Evolutionary conservation across 1,140 invertebrate species (phyloP).

Genomic region (Tetramorium simillimum): DNA sequence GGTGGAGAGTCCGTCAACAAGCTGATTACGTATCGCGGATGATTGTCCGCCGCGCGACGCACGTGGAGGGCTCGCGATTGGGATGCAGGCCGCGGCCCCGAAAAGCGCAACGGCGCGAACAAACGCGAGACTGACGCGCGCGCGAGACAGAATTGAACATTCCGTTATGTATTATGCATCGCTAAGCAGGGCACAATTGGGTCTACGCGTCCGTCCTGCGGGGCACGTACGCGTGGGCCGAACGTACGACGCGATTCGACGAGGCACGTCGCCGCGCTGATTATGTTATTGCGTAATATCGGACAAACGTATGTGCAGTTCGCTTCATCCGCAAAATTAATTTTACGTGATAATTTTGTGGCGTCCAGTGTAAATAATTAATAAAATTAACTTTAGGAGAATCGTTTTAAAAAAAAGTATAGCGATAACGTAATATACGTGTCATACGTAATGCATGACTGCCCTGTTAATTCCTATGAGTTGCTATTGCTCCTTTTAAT

Average conservation of each 20-base stretch:
- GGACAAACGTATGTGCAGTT: conserved; percentile 32
- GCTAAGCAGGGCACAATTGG: conserved; percentile 72
- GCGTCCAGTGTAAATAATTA: neutral
- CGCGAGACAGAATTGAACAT: conserved; percentile 67
- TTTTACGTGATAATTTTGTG: neutral
- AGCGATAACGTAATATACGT: neutral
- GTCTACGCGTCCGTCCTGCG: conserved; percentile 30
- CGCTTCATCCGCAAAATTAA: conserved; percentile 12
- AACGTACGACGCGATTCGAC: conserved; percentile 48
- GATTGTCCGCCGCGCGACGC: conserved; percentile 36
- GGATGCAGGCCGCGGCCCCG: conserved; percentile 61
- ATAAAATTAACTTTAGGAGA: neutral
- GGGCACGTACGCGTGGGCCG: conserved; percentile 44
- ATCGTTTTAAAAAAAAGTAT: neutral
- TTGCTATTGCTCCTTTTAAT: no score
- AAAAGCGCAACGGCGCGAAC: conserved; percentile 70
- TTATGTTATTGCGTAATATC: conserved; percentile 74
- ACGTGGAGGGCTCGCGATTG: conserved; percentile 53
- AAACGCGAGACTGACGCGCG: conserved; percentile 62
- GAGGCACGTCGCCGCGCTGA: conserved; percentile 55
- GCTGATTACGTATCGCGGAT: conserved; percentile 48
- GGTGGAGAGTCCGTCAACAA: conserved; percentile 33
- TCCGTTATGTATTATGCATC: conserved; percentile 75
- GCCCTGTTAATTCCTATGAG: no score
- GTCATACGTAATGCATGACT: neutral